Base-by-base conservation (phyloP, 2,888 invertebrate species). In the Allophyes oxyacanthae region DNA sequence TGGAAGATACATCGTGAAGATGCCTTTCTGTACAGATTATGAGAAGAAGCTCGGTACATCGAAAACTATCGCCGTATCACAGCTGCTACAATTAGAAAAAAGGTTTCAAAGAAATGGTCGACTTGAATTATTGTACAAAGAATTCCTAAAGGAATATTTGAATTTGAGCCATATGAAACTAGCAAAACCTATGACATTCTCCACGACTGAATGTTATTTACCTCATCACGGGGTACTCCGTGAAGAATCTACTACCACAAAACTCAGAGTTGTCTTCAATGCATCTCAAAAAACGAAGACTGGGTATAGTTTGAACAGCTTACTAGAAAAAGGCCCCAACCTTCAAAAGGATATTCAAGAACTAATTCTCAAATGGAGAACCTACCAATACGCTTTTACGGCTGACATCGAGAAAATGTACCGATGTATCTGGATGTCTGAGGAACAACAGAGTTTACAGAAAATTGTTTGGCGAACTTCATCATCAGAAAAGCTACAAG, bases 341-440 rank as follows among this genome's bases (percentile, higher is more conserved):
- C 32, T 68, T 32, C 66, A 70, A 33, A 56, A 64, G 6, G 52
- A 69, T 20, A 61, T 72, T 9, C 50, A 52, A 25, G 25, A 25
- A 0, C 40, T 72, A 0, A 41, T 70, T 2, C 2, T 72, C 1
- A 64, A 61, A 28, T 72, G 68, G 72, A 43, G 73, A 15, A 33
- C 53, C 0, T 66, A 67, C 20, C 40, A 54, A 33, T 70, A 63
- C 6, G 73, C 45, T 0, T 56, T 55, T 5, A 71, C 69, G 0
- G 72, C 72, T 0, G 74, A 74, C 28, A 62, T 74, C 0, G 71
- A 69, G 26, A 72, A 70, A 40, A 71, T 71, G 68, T 75, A 57
- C 40, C 41, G 71, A 0, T 49, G 44, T 1, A 60, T 72, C 0
- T 58, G 41, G 42, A 20, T 73, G 0, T 6, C 46, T 25, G 42